Conservation (phyloP, 2,113 vertebrate species). For the Alethe castanea region DNA sequence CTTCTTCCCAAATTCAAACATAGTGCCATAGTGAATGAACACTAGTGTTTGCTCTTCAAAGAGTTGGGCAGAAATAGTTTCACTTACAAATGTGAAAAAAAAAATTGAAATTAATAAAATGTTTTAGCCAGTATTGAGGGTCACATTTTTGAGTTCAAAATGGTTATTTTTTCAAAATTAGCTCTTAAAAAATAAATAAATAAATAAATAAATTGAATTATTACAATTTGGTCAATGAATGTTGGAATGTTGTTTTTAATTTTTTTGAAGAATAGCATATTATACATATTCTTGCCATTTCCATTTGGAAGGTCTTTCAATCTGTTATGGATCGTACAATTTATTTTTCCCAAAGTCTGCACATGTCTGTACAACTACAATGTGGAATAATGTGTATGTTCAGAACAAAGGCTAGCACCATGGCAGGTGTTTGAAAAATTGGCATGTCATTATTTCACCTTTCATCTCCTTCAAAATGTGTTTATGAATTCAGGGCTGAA, state of each 20-base stretch:
- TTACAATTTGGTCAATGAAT: neutral
- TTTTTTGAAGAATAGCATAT: neutral
- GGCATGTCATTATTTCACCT: neutral
- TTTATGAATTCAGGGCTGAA: neutral
- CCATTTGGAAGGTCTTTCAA: neutral
- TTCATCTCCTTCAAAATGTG: neutral
- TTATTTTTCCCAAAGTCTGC: neutral
- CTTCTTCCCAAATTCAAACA: neutral
- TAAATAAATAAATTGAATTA: neutral
- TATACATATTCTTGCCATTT: neutral
- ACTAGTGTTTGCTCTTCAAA: neutral
- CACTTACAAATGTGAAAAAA: neutral
- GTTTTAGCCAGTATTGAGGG: fast-evolving
- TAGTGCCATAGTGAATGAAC: neutral
- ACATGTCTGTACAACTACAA: neutral
- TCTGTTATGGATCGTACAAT: neutral
- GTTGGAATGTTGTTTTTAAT: neutral
- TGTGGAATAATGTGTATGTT: neutral
- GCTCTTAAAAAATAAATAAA: neutral
- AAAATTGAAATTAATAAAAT: neutral
- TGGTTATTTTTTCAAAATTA: neutral
- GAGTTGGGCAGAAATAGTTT: neutral
- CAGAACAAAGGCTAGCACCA: neutral
- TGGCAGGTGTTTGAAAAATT: neutral
- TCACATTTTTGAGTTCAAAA: neutral